These are phyloP conservation scores for Hetaerina titia DNA, from an alignment of 2,888 invertebrate species.

Conservation along the genomic window DNA sequence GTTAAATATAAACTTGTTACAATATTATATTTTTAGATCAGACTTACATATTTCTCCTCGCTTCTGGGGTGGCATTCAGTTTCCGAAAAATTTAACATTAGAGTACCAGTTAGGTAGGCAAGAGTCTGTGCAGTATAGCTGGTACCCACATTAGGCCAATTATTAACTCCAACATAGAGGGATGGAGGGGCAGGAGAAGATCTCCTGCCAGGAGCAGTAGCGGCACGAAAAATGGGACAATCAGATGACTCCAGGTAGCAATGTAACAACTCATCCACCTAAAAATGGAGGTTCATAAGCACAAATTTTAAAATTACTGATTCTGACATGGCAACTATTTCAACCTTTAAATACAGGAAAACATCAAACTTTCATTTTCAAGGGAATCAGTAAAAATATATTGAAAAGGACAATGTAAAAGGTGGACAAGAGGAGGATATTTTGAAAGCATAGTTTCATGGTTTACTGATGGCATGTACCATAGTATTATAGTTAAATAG, in stretches of 20 bases:
- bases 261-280: slow-evolving; percentile 87
- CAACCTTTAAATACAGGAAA: too few species aligned
- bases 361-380: too few species aligned
- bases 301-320: too few species aligned
- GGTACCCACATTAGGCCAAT: slow-evolving; percentile 78
- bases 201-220: slow-evolving; percentile 78
- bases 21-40: slow-evolving; percentile 32
- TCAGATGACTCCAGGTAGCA: slow-evolving; percentile 87
- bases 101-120: slow-evolving; percentile 82
- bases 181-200: slow-evolving; percentile 77
- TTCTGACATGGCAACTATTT: too few species aligned
- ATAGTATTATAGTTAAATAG: too few species aligned
- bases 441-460: too few species aligned
- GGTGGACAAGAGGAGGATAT: too few species aligned
- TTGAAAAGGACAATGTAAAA: too few species aligned
- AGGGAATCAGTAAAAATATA: too few species aligned
- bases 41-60: slow-evolving; percentile 75
- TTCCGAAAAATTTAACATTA: slow-evolving; percentile 73
- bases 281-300: slow-evolving; percentile 68
- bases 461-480: too few species aligned
- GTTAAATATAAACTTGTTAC: slow-evolving; percentile 36
- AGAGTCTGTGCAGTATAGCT: slow-evolving; percentile 82
- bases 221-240: slow-evolving; percentile 83
- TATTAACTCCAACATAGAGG: slow-evolving; percentile 83
- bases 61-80: slow-evolving; percentile 77